Evolutionary conservation across 2,888 invertebrate species (phyloP).

Genomic region (Monopis laevigella): DNA sequence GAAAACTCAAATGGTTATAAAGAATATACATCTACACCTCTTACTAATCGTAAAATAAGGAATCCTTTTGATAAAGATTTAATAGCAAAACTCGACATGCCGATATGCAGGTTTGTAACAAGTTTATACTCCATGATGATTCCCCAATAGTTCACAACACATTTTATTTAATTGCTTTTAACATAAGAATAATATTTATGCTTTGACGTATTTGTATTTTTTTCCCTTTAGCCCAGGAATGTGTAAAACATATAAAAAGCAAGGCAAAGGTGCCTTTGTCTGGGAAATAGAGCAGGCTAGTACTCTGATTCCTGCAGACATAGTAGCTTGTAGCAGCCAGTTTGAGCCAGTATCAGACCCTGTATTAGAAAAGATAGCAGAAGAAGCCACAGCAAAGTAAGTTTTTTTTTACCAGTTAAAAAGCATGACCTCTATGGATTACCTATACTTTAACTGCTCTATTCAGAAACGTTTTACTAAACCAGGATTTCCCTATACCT

Average conservation of each 20-base stretch:
- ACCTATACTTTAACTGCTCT: too few species aligned
- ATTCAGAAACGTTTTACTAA: too few species aligned
- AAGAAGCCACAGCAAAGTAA: conserved; percentile 72
- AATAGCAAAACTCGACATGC: conserved; percentile 71
- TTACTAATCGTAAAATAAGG: conserved; percentile 55
- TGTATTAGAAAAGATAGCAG: conserved; percentile 69
- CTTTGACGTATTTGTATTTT: too few species aligned
- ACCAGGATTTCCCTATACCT: too few species aligned
- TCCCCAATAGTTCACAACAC: too few species aligned
- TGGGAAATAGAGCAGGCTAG: conserved; percentile 80
- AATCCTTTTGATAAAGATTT: conserved; percentile 77
- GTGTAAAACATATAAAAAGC: conserved; percentile 59
- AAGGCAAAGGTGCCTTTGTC: conserved; percentile 38
- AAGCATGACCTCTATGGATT: too few species aligned
- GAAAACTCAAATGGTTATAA: conserved; percentile 39
- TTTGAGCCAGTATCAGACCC: conserved; percentile 71
- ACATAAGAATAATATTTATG: too few species aligned
- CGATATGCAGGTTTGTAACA: conserved; percentile 70
- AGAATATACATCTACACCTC: conserved; percentile 45
- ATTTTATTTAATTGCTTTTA: too few species aligned
- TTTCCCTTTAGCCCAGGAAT: conserved; percentile 64
- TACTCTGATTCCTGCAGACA: conserved; percentile 72
- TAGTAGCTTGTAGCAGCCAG: conserved; percentile 72
- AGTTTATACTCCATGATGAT: too few species aligned
- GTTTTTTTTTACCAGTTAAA: not conserved